These are phyloP conservation scores for Netelia virgata DNA, from an alignment of 2,888 invertebrate species.

Conservation along the genomic window DNA sequence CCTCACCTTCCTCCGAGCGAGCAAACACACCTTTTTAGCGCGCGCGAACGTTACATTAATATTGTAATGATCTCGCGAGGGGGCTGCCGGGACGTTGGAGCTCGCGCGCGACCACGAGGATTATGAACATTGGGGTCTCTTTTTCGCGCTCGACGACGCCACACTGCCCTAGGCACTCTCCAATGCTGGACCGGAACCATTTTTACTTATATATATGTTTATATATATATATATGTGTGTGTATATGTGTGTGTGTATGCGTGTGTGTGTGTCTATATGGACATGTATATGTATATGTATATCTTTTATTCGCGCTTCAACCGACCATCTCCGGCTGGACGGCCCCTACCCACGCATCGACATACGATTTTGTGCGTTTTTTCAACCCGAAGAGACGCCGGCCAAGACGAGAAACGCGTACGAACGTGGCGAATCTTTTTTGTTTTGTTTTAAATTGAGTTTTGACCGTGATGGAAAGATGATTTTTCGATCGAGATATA, in stretches of 20 bases:
- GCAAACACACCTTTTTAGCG: conserved; percentile 84
- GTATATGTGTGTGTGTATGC: conserved; percentile 18
- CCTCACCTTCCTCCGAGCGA: conserved; percentile 77
- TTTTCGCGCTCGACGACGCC: conserved; percentile 57
- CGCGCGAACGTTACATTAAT: conserved; percentile 81
- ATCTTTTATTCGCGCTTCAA: conserved; percentile 39
- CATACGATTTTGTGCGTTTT: conserved; percentile 57
- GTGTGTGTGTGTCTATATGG: no score
- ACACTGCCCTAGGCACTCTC: conserved; percentile 64
- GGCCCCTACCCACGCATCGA: conserved; percentile 58
- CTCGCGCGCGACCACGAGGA: conserved; percentile 65
- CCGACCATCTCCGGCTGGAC: conserved; percentile 59
- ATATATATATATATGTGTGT: conserved; percentile 38
- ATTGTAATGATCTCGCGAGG: conserved; percentile 80
- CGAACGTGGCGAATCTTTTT: background rate
- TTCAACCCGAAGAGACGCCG: conserved; percentile 11
- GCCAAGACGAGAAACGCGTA: background rate
- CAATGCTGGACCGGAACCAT: conserved; percentile 70
- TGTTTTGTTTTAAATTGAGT: background rate
- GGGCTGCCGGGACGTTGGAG: conserved; percentile 57
- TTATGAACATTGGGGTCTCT: conserved; percentile 61
- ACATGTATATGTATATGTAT: conserved; percentile 27
- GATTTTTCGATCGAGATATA: background rate
- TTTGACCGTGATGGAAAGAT: background rate
- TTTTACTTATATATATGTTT: conserved; percentile 40